Conservation (phyloP, 2,888 invertebrate species). For the Scrobipalpa costella region DNA sequence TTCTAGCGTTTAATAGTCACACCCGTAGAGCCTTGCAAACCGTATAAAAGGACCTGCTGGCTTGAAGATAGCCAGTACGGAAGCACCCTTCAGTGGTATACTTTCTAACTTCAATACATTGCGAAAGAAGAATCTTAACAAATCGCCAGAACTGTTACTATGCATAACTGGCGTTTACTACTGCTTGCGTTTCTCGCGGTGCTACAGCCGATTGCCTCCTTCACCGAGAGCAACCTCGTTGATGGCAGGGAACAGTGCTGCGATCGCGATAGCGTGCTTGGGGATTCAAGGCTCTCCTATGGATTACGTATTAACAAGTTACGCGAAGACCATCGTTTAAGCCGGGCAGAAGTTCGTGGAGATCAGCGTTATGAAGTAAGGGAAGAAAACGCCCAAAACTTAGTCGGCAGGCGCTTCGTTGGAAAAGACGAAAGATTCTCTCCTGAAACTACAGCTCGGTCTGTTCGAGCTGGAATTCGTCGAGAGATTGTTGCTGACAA, state of each 20-base stretch:
- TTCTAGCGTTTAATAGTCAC: conserved; percentile 72
- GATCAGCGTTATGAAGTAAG: conserved; percentile 42
- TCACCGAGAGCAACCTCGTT: conserved; percentile 59
- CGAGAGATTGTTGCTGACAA: background rate
- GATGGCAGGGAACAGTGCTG: conserved; percentile 69
- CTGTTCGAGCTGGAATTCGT: conserved; percentile 9
- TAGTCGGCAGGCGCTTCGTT: conserved; percentile 1
- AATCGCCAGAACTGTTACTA: conserved; percentile 65
- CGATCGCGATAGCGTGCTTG: conserved; percentile 43
- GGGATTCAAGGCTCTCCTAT: conserved; percentile 47
- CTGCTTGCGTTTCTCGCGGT: conserved; percentile 69
- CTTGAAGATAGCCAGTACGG: conserved; percentile 56
- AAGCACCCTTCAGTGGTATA: conserved; percentile 58
- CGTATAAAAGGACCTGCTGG: conserved; percentile 59
- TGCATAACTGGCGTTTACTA: conserved; percentile 76
- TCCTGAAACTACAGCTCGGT: conserved; percentile 4
- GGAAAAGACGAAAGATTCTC: conserved; percentile 13
- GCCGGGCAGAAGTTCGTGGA: conserved; percentile 39
- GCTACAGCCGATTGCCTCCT: conserved; percentile 63
- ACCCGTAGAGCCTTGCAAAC: conserved; percentile 45
- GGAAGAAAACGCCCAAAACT: conserved; percentile 21
- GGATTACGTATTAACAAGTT: conserved; percentile 40
- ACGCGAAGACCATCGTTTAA: conserved; percentile 35
- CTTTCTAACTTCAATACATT: conserved; percentile 49
- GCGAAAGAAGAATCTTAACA: conserved; percentile 45